Evolutionary conservation across 2,888 invertebrate species (phyloP).

Genomic region (Agrilus cyanescens): DNA sequence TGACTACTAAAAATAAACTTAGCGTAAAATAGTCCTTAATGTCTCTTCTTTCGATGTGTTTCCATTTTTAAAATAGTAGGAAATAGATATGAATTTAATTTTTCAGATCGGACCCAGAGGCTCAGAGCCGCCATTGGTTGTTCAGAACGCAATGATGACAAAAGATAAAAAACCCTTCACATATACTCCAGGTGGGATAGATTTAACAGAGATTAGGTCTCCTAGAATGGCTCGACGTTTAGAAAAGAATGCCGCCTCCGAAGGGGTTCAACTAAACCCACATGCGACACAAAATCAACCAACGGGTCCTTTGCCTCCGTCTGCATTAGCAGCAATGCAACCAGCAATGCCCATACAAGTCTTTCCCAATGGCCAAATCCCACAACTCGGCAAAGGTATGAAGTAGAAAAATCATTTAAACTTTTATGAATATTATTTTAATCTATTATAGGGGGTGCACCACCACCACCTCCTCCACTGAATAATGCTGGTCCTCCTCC

Average conservation of each 20-base stretch:
- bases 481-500: conserved; percentile 33
- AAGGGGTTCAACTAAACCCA: conserved; percentile 48
- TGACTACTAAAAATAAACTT: conserved; percentile 2
- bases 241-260: conserved; percentile 57
- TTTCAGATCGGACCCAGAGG: conserved; percentile 8
- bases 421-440: not conserved
- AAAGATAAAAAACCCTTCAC: conserved; percentile 95
- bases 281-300: conserved; percentile 30
- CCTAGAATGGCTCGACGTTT: conserved; percentile 79
- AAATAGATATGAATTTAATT: not conserved
- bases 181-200: conserved; percentile 89
- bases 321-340: conserved; percentile 49
- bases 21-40: not conserved
- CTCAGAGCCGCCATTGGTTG: conserved; percentile 71
- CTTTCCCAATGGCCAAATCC: conserved; percentile 36
- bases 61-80: no score
- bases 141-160: conserved; percentile 89
- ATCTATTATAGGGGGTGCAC: conserved; percentile 10
- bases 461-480: conserved; percentile 38
- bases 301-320: conserved; percentile 45
- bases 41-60: not conserved
- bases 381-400: conserved; percentile 13
- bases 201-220: conserved; percentile 79
- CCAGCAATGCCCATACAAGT: conserved; percentile 54
- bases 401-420: conserved; percentile 15